Conservation (phyloP, 2,888 invertebrate species). For the Drosophila mercatorum region DNA sequence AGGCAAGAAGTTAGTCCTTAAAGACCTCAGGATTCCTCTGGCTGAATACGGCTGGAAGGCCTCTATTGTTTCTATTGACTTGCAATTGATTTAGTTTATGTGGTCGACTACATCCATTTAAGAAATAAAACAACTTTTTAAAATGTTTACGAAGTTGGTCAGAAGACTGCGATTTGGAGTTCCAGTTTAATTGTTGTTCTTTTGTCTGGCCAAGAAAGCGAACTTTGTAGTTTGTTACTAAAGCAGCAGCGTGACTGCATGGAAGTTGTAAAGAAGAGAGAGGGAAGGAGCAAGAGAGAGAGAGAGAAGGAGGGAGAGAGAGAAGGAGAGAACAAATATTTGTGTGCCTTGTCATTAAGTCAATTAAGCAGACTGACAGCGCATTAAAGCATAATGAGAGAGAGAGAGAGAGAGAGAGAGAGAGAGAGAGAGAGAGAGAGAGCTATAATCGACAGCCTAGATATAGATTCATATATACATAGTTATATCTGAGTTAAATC, state of each 20-base stretch:
- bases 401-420: no score
- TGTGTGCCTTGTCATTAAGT: neutral
- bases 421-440: no score
- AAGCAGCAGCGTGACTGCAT: neutral
- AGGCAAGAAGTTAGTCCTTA: neutral
- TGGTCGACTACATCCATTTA: neutral
- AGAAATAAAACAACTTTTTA: neutral
- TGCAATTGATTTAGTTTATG: neutral
- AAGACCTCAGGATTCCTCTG: no score
- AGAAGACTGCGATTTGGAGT: neutral
- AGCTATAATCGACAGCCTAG: no score
- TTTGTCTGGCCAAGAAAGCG: constrained; percentile 1
- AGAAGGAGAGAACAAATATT: no score
- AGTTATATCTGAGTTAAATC: neutral
- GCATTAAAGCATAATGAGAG: no score
- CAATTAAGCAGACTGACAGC: neutral
- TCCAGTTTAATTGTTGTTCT: neutral
- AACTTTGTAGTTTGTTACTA: constrained; percentile 2
- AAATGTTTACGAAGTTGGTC: neutral
- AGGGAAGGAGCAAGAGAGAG: no score
- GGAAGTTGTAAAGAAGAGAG: neutral
- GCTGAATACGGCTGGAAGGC: no score
- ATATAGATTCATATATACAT: no score
- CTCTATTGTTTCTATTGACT: neutral
- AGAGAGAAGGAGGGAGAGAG: no score